phyloP scores from a whole-genome alignment of 2,888 invertebrate genomes.

The Drosophila seclusa region DNA sequence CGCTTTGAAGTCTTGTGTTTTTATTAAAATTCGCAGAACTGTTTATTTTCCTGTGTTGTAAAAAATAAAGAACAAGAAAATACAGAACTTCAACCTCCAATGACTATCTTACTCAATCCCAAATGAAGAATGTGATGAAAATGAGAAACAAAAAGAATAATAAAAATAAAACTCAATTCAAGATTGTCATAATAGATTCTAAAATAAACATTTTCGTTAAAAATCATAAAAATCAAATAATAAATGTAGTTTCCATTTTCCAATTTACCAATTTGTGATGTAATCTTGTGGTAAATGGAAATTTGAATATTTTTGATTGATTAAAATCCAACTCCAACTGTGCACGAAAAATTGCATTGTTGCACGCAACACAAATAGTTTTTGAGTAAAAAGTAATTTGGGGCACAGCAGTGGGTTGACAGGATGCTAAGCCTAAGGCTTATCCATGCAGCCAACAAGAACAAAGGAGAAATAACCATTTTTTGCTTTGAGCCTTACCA shows the following conservation, averaged over 20 bases:
- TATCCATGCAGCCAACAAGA: neutral
- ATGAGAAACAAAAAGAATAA: neutral
- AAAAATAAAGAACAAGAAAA: neutral
- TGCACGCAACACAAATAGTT: neutral
- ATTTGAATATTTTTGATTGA: neutral
- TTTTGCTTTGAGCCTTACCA: neutral
- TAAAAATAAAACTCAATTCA: neutral
- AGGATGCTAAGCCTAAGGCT: neutral
- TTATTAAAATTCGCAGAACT: neutral
- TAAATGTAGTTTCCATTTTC: neutral
- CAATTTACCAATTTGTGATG: neutral
- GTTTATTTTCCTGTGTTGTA: too few species aligned
- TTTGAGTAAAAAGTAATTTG: neutral
- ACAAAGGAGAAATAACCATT: neutral
- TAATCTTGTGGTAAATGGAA: neutral
- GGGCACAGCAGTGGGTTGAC: neutral
- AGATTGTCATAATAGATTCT: neutral
- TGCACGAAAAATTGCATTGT: neutral
- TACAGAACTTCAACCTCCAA: neutral
- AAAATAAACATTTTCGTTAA: neutral
- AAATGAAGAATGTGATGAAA: neutral
- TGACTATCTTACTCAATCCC: neutral
- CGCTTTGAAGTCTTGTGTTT: neutral
- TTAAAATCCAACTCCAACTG: neutral
- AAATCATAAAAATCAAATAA: neutral